Percentiles rank a stretch among this genome's conserved stretches.
Evolutionary conservation across 2,113 vertebrate genomes (phyloP).

Genomic region (Nibea coibor): DNA sequence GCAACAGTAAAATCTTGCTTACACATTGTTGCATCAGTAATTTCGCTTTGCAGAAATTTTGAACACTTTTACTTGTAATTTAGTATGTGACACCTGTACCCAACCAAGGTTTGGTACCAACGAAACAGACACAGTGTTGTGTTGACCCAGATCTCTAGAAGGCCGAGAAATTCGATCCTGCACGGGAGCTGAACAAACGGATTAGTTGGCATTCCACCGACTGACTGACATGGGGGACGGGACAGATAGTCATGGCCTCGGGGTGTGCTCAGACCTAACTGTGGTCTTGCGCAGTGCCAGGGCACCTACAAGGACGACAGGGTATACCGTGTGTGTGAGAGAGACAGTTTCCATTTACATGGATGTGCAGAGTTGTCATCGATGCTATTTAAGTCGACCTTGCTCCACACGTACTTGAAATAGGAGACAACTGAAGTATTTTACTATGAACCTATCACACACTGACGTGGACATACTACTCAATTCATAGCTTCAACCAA

Average conservation of each 20-base stretch:
- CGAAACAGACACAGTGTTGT: constrained; percentile 36
- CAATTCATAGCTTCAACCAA: not conserved
- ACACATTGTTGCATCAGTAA: not conserved
- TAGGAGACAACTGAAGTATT: not conserved
- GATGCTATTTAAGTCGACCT: constrained; percentile 19
- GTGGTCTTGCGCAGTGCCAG: not conserved
- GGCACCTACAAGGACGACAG: not conserved
- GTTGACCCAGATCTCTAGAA: constrained; percentile 72
- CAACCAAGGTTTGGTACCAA: constrained; percentile 9
- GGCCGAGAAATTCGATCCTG: constrained; percentile 71
- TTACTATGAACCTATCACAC: not conserved
- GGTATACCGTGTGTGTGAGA: not conserved
- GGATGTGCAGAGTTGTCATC: constrained; percentile 16
- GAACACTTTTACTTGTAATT: too few relatives aligned
- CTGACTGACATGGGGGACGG: constrained; percentile 53
- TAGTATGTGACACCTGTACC: constrained; percentile 6
- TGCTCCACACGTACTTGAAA: not conserved
- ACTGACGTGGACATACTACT: constrained; percentile 14
- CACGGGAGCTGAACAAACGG: constrained; percentile 57
- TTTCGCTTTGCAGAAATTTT: too few relatives aligned
- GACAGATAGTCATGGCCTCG: constrained; percentile 29
- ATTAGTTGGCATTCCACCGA: constrained; percentile 73
- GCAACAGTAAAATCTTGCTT: not conserved
- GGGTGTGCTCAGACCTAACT: constrained; percentile 21
- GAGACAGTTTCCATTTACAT: constrained; percentile 33